Evolutionary conservation across 35 echinoderm and acorn worm genomes (phyloP).

Genomic region (Ptychodera flava): DNA sequence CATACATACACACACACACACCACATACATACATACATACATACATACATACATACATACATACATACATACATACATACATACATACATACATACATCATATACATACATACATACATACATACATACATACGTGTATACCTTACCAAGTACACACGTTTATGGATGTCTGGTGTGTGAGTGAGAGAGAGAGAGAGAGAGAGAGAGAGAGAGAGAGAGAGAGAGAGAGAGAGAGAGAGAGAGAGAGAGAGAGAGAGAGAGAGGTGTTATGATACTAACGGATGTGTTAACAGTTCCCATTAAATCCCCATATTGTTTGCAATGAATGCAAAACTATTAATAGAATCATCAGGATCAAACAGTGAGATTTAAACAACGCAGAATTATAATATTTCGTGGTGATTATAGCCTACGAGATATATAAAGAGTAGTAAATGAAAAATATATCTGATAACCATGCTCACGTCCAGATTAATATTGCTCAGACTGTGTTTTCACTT

Average conservation of each 20-base stretch:
- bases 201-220: not conserved
- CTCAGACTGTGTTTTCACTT: too few relatives aligned
- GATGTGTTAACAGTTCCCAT: not conserved
- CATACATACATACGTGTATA: not conserved
- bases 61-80: slow-evolving; percentile 2
- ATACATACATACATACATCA: slow-evolving; percentile 2
- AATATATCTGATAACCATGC: too few relatives aligned
- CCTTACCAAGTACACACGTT: not conserved
- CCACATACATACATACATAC: not conserved
- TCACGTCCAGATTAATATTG: too few relatives aligned
- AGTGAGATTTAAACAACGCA: too few relatives aligned
- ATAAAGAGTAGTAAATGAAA: too few relatives aligned
- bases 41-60: not conserved
- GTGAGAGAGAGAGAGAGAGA: not conserved
- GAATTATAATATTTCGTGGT: too few relatives aligned
- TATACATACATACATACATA: not conserved
- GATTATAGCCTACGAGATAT: too few relatives aligned
- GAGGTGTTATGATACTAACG: not conserved
- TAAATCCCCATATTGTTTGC: too few relatives aligned
- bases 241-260: not conserved
- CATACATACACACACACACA: not conserved
- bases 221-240: not conserved
- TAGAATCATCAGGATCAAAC: too few relatives aligned
- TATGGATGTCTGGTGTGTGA: not conserved
- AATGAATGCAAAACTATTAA: too few relatives aligned